Evolutionary conservation across 2,888 invertebrate genomes (phyloP).

Genomic region (Molorchus minor): DNA sequence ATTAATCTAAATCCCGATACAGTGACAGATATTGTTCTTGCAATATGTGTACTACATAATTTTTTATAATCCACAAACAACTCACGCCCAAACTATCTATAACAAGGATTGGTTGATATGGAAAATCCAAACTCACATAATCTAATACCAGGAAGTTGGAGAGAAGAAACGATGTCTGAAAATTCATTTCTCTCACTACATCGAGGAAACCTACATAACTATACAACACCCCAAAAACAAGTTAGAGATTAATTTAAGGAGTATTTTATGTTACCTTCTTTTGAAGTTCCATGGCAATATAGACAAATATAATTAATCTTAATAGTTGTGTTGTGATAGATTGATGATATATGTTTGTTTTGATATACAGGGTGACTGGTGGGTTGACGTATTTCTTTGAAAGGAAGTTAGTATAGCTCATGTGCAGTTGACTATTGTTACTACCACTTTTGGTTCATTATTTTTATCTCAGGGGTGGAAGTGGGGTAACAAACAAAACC

Average conservation of each 20-base stretch:
- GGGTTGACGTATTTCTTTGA: too few relatives aligned
- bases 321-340: too few relatives aligned
- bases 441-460: too few relatives aligned
- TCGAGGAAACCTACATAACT: neutral
- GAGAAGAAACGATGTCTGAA: neutral
- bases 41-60: constrained; percentile 18
- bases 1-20: constrained; percentile 6
- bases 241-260: neutral
- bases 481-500: too few relatives aligned
- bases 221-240: neutral
- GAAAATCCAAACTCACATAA: constrained; percentile 8
- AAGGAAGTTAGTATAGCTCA: too few relatives aligned
- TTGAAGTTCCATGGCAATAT: neutral
- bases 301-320: neutral
- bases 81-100: constrained; percentile 7
- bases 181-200: neutral
- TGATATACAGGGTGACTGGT: too few relatives aligned
- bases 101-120: constrained; percentile 3
- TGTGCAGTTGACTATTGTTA: too few relatives aligned
- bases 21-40: constrained; percentile 14
- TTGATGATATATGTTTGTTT: too few relatives aligned
- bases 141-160: neutral
- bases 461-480: too few relatives aligned
- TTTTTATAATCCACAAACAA: constrained; percentile 1
- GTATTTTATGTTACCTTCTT: neutral